phyloP scores from a whole-genome alignment of 2,797 vertebrate species.

The Macroramphosus scolopax region DNA sequence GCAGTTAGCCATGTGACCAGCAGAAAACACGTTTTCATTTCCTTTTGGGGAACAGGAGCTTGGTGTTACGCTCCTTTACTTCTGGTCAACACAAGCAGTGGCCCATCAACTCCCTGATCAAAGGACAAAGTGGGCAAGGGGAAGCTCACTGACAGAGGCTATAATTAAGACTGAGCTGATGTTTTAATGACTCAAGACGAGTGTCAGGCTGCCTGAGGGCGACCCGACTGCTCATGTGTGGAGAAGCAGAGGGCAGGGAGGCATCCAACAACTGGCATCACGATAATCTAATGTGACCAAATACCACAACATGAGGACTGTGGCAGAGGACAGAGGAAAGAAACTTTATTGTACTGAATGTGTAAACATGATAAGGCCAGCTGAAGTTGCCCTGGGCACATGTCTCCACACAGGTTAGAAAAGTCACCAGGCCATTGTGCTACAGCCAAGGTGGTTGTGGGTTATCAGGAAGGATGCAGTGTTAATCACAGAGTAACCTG shows the following conservation, averaged over 20 bases:
- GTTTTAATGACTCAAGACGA: slow-evolving; percentile 69
- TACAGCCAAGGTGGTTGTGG: slow-evolving; percentile 33
- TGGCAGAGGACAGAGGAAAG: too few species aligned
- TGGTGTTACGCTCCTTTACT: slow-evolving; percentile 59
- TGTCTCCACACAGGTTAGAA: slow-evolving; percentile 40
- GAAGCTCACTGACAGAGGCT: slow-evolving; percentile 55
- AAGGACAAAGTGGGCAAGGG: slow-evolving; percentile 45
- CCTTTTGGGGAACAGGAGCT: slow-evolving; percentile 49
- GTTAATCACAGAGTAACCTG: slow-evolving; percentile 72
- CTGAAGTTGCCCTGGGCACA: slow-evolving; percentile 4
- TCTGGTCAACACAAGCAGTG: slow-evolving; percentile 47
- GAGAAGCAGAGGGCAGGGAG: slow-evolving; percentile 9
- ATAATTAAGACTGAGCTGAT: slow-evolving; percentile 72
- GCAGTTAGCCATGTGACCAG: slow-evolving; percentile 42
- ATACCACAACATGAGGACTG: too few species aligned
- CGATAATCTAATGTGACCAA: slow-evolving; percentile 8
- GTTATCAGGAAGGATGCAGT: slow-evolving; percentile 68
- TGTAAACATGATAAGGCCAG: slow-evolving; percentile 6
- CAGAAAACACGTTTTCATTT: slow-evolving; percentile 70
- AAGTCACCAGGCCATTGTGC: slow-evolving; percentile 29
- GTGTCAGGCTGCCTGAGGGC: slow-evolving; percentile 60
- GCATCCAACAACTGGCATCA: slow-evolving; percentile 9
- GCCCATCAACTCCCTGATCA: slow-evolving; percentile 58
- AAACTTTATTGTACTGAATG: too few species aligned
- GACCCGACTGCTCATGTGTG: slow-evolving; percentile 42